Evolutionary conservation across 2,113 vertebrate genomes (phyloP).

Genomic region (Xenopus laevis): DNA sequence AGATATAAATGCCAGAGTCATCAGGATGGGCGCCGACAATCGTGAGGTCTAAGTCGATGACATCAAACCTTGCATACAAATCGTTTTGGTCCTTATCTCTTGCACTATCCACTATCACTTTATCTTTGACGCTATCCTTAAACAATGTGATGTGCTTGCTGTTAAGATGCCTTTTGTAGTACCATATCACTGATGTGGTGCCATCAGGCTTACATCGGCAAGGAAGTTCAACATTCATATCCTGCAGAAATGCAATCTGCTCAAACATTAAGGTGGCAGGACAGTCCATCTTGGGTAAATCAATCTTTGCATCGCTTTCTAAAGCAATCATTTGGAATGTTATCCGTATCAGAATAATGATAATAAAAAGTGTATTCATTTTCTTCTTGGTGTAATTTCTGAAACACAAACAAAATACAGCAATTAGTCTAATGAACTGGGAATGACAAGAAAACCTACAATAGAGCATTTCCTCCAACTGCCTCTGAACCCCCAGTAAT

Average conservation of each 20-base stretch:
- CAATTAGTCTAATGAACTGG: too few relatives aligned
- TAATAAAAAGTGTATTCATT: too few relatives aligned
- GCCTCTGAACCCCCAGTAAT: too few relatives aligned
- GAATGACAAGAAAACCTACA: too few relatives aligned
- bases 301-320: too few relatives aligned
- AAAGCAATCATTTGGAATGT: too few relatives aligned
- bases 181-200: conserved; percentile 76
- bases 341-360: too few relatives aligned
- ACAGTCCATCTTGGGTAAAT: conserved; percentile 52
- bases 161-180: conserved; percentile 67
- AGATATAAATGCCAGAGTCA: conserved; percentile 84
- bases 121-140: conserved; percentile 54
- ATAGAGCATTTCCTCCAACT: too few relatives aligned
- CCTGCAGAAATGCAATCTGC: conserved; percentile 67
- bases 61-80: conserved; percentile 70
- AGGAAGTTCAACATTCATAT: conserved; percentile 82
- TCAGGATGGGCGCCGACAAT: conserved; percentile 67
- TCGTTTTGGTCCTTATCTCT: conserved; percentile 53
- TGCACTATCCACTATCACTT: conserved; percentile 67
- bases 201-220: conserved; percentile 83
- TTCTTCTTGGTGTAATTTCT: too few relatives aligned
- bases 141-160: conserved; percentile 53
- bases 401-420: too few relatives aligned
- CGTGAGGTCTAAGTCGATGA: conserved; percentile 84
- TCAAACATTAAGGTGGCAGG: conserved; percentile 80